A percentile compares a stretch with the other conserved stretches of the same genome.
Conservation (phyloP, 2,888 invertebrate species). For the Acleris holmiana region DNA sequence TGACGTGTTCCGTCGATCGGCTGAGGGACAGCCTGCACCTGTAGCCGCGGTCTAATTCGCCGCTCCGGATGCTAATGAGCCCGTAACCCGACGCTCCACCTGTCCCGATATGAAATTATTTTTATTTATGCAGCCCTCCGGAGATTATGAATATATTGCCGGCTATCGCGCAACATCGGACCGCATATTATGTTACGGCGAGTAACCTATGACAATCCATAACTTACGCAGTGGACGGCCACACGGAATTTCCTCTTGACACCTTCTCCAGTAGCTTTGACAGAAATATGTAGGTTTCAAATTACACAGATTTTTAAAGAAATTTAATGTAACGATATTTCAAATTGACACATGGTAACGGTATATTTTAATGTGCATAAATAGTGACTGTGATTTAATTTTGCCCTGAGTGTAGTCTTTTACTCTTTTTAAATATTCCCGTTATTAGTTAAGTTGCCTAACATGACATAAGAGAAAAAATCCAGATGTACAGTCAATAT, state of each 20-base stretch:
- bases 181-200: slow-evolving; percentile 75
- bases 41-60: slow-evolving; percentile 70
- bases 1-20: slow-evolving; percentile 53
- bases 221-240: slow-evolving; percentile 58
- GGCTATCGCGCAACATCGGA: slow-evolving; percentile 68
- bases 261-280: slow-evolving; percentile 58
- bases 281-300: slow-evolving; percentile 48
- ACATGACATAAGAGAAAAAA: slow-evolving; percentile 25
- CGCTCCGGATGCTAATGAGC: slow-evolving; percentile 69
- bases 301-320: slow-evolving; percentile 40
- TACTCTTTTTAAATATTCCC: background rate
- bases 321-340: slow-evolving; percentile 21
- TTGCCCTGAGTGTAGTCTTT: background rate
- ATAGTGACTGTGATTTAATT: background rate
- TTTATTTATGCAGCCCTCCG: slow-evolving; percentile 77
- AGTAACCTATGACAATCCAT: slow-evolving; percentile 66
- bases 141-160: slow-evolving; percentile 76
- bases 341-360: slow-evolving; percentile 23
- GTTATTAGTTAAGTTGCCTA: background rate
- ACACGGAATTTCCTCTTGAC: slow-evolving; percentile 55
- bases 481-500: slow-evolving; percentile 24
- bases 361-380: slow-evolving; percentile 3
- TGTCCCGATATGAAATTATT: slow-evolving; percentile 77
- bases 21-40: slow-evolving; percentile 73
- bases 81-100: slow-evolving; percentile 79